Evolutionary conservation across 2,113 vertebrate species (phyloP), one percentile per base, ranked within the genome.

Genomic region (Triplophysa rosa): DNA sequence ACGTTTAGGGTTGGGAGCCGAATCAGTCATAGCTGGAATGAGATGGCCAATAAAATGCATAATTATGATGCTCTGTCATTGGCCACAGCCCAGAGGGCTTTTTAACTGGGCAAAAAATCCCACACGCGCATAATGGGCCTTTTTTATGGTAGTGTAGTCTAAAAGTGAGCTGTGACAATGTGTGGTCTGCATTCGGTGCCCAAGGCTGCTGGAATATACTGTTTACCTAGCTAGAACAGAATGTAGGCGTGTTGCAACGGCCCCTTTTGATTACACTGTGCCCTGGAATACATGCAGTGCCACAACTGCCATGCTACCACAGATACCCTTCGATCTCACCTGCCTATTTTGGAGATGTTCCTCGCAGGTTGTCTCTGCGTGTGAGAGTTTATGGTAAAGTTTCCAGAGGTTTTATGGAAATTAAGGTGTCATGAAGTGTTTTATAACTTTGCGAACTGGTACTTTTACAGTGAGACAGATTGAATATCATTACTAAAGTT

Each of bases 1-100:
- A 91, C 87, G 89, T 88, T 92, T 92, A 89, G 87, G 87, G 89
- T 88, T 89, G 87, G 86, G 88, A 89, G 88, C 89, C 76, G 88
- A 90, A 92, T 93, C 88, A 89, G 90, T 91, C 90, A 91, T 91
- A 87, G 88, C 89, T 91, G 88, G 82, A 93, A 92, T 89, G 90
- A 91, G 91, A 92, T 86, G 90, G 87, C 89, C 90, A 93, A 92
- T 94, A 93, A 93, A 93, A 93, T 87, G 82, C 73, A 83, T 91
- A 92, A 92, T 92, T 92, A 92, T 91, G 89, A 91, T 88, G 85
- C 90, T 91, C 88, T 90, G 90, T 92, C 89, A 92, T 92, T 91
- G 91, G 91, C 92, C 90, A 86, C 83, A 87, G 90, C 90, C 87
- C 74, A 65, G 76, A 85, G 90, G 91, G 83, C 87, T 84, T 89